Evolutionary conservation across 1,140 invertebrate species (phyloP).

Genomic region (Epicauta chinensis): DNA sequence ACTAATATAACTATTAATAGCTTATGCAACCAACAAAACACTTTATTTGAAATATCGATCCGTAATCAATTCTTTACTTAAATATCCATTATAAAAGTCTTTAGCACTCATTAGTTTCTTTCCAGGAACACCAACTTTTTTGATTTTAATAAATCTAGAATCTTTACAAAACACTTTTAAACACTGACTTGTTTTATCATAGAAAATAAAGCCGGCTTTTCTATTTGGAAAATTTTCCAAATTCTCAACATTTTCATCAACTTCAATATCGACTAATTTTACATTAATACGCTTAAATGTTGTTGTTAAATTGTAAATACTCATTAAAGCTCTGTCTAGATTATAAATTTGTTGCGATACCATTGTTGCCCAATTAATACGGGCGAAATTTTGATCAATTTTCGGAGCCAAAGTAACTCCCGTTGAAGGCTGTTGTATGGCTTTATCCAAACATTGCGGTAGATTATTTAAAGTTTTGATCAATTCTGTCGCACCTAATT

Average conservation of each 20-base stretch:
- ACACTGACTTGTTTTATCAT: slow-evolving; percentile 45
- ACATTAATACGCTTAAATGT: slow-evolving; percentile 50
- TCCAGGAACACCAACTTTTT: slow-evolving; percentile 50
- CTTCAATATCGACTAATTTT: slow-evolving; percentile 54
- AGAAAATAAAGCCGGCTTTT: slow-evolving; percentile 46
- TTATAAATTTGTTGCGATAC: slow-evolving; percentile 56
- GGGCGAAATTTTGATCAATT: slow-evolving; percentile 52
- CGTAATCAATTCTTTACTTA: slow-evolving; percentile 44
- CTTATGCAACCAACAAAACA: neutral
- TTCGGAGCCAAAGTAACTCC: slow-evolving; percentile 67
- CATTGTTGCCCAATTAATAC: slow-evolving; percentile 58
- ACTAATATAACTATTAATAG: no score
- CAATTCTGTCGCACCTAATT: slow-evolving; percentile 63
- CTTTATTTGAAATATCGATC: slow-evolving; percentile 21
- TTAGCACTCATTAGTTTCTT: slow-evolving; percentile 54
- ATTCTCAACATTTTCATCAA: slow-evolving; percentile 28
- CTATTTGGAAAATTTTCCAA: slow-evolving; percentile 5
- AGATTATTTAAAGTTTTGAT: slow-evolving; percentile 57
- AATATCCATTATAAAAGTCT: slow-evolving; percentile 65
- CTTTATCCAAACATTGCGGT: slow-evolving; percentile 50
- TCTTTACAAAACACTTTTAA: slow-evolving; percentile 55
- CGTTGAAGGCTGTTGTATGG: slow-evolving; percentile 52
- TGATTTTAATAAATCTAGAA: slow-evolving; percentile 51
- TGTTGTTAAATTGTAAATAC: slow-evolving; percentile 56
- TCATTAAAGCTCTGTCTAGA: slow-evolving; percentile 58